A percentile compares a stretch with the other conserved stretches of the same genome.
Evolutionary conservation across 2,888 invertebrate species (phyloP).

Genomic region (Aphidius colemani): DNA sequence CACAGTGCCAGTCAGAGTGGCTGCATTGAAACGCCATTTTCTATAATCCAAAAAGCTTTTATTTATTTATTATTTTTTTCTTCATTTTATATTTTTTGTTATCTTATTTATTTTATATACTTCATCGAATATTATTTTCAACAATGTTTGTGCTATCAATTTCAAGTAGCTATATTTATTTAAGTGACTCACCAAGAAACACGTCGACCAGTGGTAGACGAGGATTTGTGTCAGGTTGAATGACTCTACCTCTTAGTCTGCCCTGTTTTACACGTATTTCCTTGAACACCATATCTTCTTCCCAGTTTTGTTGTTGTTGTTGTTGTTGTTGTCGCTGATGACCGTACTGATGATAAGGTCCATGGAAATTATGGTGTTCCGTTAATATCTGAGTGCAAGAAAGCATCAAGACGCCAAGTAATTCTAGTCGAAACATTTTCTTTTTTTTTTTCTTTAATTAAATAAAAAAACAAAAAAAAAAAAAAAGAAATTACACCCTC

Average conservation of each 20-base stretch:
- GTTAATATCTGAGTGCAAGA: slow-evolving; percentile 53
- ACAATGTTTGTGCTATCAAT: not conserved
- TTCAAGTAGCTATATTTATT: not conserved
- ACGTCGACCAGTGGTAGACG: slow-evolving; percentile 73
- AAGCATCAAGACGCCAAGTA: slow-evolving; percentile 50
- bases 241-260: slow-evolving; percentile 70
- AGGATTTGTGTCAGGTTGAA: slow-evolving; percentile 68
- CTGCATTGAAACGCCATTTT: too few relatives aligned
- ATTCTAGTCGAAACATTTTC: slow-evolving; percentile 51
- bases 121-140: too few relatives aligned
- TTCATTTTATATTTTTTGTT: too few relatives aligned
- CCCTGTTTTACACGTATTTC: slow-evolving; percentile 72
- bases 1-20: too few relatives aligned
- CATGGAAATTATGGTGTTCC: slow-evolving; percentile 48
- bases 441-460: slow-evolving; percentile 28
- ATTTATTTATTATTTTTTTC: too few relatives aligned
- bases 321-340: slow-evolving; percentile 39
- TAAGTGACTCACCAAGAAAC: slow-evolving; percentile 64
- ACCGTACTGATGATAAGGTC: slow-evolving; percentile 42
- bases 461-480: not conserved
- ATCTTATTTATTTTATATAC: too few relatives aligned
- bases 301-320: slow-evolving; percentile 39
- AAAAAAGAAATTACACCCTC: too few relatives aligned
- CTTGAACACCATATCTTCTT: slow-evolving; percentile 60
- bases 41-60: too few relatives aligned